Evolutionary conservation across 2,113 vertebrate genomes (phyloP).

Genomic region (Peromyscus californicus): DNA sequence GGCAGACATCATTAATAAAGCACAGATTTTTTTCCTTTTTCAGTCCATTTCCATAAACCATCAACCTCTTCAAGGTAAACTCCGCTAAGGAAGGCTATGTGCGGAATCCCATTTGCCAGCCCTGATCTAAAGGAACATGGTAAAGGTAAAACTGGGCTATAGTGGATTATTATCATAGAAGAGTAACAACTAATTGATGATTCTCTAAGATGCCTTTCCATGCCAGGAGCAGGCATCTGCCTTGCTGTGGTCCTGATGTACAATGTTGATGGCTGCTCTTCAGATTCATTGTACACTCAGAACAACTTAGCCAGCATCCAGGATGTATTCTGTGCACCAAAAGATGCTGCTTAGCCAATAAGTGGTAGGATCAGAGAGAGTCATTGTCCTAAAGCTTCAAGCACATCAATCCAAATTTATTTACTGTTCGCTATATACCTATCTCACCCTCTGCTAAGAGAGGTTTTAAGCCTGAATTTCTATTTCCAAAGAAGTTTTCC

Average conservation of each 20-base stretch:
- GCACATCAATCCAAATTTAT: background rate
- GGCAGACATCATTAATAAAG: slow-evolving; percentile 22
- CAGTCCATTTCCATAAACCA: background rate
- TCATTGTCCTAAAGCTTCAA: slow-evolving; percentile 4
- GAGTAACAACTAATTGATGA: background rate
- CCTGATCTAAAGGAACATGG: slow-evolving; percentile 42
- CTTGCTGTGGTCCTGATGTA: background rate
- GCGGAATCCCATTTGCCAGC: slow-evolving; percentile 3
- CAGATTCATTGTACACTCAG: background rate
- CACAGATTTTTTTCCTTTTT: background rate
- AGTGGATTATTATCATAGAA: slow-evolving; percentile 13
- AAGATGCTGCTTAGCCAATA: slow-evolving; percentile 43
- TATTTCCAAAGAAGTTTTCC: slow-evolving; percentile 13
- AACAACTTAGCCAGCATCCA: background rate
- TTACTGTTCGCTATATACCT: background rate
- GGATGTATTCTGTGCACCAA: background rate
- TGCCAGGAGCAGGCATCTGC: background rate
- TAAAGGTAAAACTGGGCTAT: slow-evolving; percentile 13
- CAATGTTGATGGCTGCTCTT: background rate
- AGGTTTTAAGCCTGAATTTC: slow-evolving; percentile 32
- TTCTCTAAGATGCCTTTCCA: background rate
- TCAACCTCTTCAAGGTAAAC: background rate
- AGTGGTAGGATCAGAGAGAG: background rate
- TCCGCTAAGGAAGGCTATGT: background rate
- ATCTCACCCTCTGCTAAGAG: background rate